Evolutionary conservation across 2,113 vertebrate species (phyloP).

Genomic region (Trematomus loennbergii): DNA sequence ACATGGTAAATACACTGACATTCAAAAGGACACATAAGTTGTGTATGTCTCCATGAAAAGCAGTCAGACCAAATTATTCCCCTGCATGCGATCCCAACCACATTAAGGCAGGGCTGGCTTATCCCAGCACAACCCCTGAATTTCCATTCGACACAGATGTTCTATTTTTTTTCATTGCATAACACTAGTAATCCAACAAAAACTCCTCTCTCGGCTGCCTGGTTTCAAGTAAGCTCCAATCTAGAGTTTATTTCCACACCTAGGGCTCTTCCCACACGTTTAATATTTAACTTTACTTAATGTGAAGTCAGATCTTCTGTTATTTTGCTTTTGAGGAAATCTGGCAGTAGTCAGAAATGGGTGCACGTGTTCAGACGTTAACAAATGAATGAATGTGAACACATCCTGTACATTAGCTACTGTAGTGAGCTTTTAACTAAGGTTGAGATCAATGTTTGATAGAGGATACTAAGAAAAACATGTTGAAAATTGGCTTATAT

Average conservation of each 20-base stretch:
- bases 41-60: conserved; percentile 58
- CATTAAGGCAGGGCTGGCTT: conserved; percentile 59
- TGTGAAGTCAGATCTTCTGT: background rate
- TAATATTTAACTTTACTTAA: conserved; percentile 52
- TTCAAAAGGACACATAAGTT: conserved; percentile 54
- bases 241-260: conserved; percentile 37
- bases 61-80: conserved; percentile 61
- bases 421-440: conserved; percentile 16
- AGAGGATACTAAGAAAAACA: background rate
- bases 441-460: conserved; percentile 22
- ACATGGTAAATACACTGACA: conserved; percentile 44
- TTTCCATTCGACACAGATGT: conserved; percentile 81
- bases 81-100: conserved; percentile 77
- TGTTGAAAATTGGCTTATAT: background rate
- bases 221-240: conserved; percentile 21
- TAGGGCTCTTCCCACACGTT: conserved; percentile 24
- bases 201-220: conserved; percentile 50
- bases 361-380: conserved; percentile 9
- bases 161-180: conserved; percentile 70
- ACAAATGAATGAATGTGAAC: conserved; percentile 30
- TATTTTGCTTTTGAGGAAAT: conserved; percentile 2
- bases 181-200: conserved; percentile 72
- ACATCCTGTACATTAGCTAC: background rate
- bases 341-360: background rate
- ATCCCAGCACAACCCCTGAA: conserved; percentile 58